Conservation (phyloP, 2,888 invertebrate species). For the Drosophila recens region DNA sequence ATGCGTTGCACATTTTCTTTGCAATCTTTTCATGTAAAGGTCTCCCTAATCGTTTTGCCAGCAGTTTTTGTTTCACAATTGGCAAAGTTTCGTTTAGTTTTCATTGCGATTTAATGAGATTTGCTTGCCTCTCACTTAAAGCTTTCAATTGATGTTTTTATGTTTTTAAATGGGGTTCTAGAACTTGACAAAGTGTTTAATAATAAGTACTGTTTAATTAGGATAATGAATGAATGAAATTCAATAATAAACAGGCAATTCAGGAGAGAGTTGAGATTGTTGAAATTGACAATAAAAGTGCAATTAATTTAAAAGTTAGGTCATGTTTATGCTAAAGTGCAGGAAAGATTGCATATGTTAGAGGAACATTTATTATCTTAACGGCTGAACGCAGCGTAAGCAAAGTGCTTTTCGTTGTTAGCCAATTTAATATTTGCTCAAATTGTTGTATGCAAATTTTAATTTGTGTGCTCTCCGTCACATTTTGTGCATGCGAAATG, state of each 20-base stretch:
- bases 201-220: too few relatives aligned
- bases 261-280: too few relatives aligned
- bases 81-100: conserved; percentile 56
- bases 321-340: background rate
- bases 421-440: conserved; percentile 31
- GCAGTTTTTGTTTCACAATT: conserved; percentile 24
- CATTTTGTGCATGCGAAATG: conserved; percentile 28
- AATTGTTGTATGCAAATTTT: conserved; percentile 26
- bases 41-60: conserved; percentile 19
- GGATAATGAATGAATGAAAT: too few relatives aligned
- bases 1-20: conserved; percentile 54
- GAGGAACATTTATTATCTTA: conserved; percentile 5
- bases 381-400: background rate
- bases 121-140: conserved; percentile 9
- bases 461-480: conserved; percentile 13
- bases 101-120: conserved; percentile 43
- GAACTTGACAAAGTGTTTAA: background rate
- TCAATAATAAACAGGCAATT: too few relatives aligned
- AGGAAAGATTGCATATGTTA: background rate
- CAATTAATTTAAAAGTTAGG: background rate
- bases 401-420: conserved; percentile 57
- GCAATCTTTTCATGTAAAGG: conserved; percentile 24
- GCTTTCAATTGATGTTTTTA: conserved; percentile 24
- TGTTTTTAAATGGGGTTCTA: background rate
- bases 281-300: background rate